Evolutionary conservation across 2,888 invertebrate species (phyloP).

Genomic region (Philhelius pedissequus): DNA sequence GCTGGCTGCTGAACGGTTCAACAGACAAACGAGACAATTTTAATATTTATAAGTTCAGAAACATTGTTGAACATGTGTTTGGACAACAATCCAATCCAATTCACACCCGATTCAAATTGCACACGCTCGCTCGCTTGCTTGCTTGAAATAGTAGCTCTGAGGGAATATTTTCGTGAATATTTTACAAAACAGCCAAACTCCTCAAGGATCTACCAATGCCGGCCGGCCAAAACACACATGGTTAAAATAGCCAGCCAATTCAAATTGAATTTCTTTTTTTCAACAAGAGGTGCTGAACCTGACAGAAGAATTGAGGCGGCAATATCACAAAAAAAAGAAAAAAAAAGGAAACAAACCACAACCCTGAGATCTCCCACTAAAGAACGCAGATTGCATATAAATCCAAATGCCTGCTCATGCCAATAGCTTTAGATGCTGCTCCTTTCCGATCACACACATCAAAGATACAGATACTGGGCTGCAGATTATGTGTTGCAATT

Average conservation of each 20-base stretch:
- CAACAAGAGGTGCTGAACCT: conserved; percentile 40
- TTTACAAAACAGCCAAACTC: conserved; percentile 38
- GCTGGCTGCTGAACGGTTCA: neutral
- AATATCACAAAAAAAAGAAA: conserved; percentile 6
- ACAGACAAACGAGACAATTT: conserved; percentile 65
- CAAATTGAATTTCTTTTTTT: conserved; percentile 60
- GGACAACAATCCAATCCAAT: conserved; percentile 70
- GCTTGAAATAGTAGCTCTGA: neutral
- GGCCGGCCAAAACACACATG: neutral
- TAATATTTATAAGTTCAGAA: conserved; percentile 68
- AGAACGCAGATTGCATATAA: conserved; percentile 67
- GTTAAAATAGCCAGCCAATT: conserved; percentile 46
- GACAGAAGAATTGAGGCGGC: conserved; percentile 67
- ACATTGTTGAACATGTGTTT: conserved; percentile 70
- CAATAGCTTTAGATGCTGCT: conserved; percentile 31
- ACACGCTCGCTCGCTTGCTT: neutral
- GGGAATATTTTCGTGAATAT: conserved; percentile 62
- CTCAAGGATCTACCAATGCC: conserved; percentile 21
- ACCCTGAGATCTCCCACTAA: conserved; percentile 60
- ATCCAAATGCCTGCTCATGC: conserved; percentile 67
- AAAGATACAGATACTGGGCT: conserved; percentile 52
- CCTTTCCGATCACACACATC: conserved; percentile 53
- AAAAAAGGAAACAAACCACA: conserved; percentile 23
- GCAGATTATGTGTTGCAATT: conserved; percentile 68
- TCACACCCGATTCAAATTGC: conserved; percentile 69